phyloP scores from a whole-genome alignment of 1,140 invertebrate species.

The Panagrolaimus sp. region DNA sequence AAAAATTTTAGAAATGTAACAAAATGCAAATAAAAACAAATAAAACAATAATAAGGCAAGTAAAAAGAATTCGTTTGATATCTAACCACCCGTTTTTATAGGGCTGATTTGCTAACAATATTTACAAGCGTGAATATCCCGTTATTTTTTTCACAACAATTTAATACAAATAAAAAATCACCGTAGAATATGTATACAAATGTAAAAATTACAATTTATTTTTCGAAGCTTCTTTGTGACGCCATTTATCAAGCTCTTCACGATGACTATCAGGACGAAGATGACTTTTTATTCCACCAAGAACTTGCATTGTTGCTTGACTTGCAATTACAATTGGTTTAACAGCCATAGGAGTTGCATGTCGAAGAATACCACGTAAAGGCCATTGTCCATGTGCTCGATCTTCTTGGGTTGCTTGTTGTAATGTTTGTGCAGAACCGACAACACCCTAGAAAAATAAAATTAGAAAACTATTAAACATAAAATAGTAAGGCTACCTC shows the following conservation, averaged over 20 bases:
- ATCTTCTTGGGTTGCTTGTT: constrained; percentile 74
- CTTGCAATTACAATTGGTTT: constrained; percentile 80
- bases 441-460: constrained; percentile 70
- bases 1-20: no score
- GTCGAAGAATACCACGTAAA: constrained; percentile 72
- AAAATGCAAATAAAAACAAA: no score
- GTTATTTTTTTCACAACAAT: no score
- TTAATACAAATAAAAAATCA: no score
- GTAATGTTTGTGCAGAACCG: constrained; percentile 76
- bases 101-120: no score
- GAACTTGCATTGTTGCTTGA: constrained; percentile 79
- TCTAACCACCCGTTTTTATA: no score
- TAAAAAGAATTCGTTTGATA: no score
- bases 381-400: constrained; percentile 64
- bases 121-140: no score
- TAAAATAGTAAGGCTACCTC: no score
- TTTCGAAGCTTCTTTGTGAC: constrained; percentile 28
- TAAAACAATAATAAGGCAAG: no score
- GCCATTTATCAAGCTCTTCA: constrained; percentile 85
- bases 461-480: constrained; percentile 11
- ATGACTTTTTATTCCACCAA: constrained; percentile 85
- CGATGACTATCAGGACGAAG: constrained; percentile 77
- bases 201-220: background rate
- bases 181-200: background rate
- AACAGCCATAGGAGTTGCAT: constrained; percentile 79